Base-by-base conservation (phyloP, 1,140 invertebrate genomes). In the Planococcus citri region DNA sequence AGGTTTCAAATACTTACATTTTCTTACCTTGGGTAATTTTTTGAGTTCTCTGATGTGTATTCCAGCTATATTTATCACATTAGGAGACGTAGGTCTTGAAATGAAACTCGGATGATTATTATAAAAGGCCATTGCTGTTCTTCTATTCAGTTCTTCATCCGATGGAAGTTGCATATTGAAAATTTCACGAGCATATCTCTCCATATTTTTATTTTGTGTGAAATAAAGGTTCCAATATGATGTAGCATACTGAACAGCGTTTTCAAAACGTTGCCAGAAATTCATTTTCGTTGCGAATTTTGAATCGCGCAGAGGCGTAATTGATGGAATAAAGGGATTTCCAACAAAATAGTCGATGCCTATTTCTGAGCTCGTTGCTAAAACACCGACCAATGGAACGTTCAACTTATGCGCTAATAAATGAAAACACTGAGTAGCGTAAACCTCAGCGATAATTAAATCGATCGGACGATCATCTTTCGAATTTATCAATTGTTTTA, bases 31-130 rank as follows among this genome's bases (percentile, higher is more conserved):
- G 0, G 58, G 51, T 25, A 72, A 69, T 27, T 73, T 71, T 22
- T 76, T 75, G 0, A 76, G 64, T 4, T 73, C 75, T 2, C 76
- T 73, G 0, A 83, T 73, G 71, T 84, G 84, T 2, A 86, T 73
- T 24, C 84, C 85, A 6, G 82, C 84, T 24, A 86, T 79, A 77
- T 86, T 83, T 1, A 86, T 74, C 1, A 83, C 73, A 38, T 78
- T 80, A 0, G 83, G 80, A 8, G 79, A 75, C 9, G 75, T 75
- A 0, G 82, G 80, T 64, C 78, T 78, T 0, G 82, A 75, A 70
- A 80, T 80, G 9, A 84, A 68, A 1, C 79, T 75, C 67, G 80
- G 80, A 76, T 86, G 82, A 21, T 79, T 78, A 75, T 86, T 87
- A 0, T 80, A 75, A 10, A 86, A 73, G n/a, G 85, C 71, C 41